These are phyloP conservation scores for Nycteola revayana DNA, from an alignment of 2,888 invertebrate species.

Conservation along the genomic window DNA sequence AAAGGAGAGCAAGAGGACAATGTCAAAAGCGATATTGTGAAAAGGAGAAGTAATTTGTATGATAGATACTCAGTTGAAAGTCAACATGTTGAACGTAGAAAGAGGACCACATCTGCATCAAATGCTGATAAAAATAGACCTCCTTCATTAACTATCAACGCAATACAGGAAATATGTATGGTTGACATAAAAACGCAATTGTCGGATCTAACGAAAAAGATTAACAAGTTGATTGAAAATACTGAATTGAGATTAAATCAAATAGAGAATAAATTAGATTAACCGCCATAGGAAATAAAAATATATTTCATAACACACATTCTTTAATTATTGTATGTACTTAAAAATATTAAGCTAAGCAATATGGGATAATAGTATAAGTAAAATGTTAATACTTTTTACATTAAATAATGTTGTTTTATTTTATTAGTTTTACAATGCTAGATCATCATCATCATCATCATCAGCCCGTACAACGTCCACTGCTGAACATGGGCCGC, in stretches of 20 bases:
- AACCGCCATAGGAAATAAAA: conserved; percentile 33
- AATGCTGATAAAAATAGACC: conserved; percentile 53
- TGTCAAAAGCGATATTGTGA: conserved; percentile 51
- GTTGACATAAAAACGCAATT: conserved; percentile 72
- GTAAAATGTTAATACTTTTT: too few relatives aligned
- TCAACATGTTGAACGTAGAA: conserved; percentile 67
- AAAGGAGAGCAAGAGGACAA: conserved; percentile 55
- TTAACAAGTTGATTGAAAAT: conserved; percentile 61
- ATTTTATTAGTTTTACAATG: too few relatives aligned
- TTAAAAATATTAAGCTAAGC: too few relatives aligned
- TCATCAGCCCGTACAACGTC: too few relatives aligned
- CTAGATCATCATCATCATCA: too few relatives aligned
- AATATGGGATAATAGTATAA: too few relatives aligned
- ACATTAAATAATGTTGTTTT: too few relatives aligned
- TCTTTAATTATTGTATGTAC: too few relatives aligned
- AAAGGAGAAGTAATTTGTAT: conserved; percentile 70
- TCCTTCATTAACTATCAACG: conserved; percentile 61
- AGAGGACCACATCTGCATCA: conserved; percentile 54
- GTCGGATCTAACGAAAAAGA: conserved; percentile 61
- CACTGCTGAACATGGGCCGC: too few relatives aligned
- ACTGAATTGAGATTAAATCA: conserved; percentile 52
- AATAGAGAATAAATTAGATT: conserved; percentile 57
- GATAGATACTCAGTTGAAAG: conserved; percentile 69
- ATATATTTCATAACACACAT: too few relatives aligned
- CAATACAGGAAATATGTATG: conserved; percentile 76